These are phyloP conservation scores for Drosophila tani DNA, from an alignment of 1,140 invertebrate species.

Conservation along the genomic window DNA sequence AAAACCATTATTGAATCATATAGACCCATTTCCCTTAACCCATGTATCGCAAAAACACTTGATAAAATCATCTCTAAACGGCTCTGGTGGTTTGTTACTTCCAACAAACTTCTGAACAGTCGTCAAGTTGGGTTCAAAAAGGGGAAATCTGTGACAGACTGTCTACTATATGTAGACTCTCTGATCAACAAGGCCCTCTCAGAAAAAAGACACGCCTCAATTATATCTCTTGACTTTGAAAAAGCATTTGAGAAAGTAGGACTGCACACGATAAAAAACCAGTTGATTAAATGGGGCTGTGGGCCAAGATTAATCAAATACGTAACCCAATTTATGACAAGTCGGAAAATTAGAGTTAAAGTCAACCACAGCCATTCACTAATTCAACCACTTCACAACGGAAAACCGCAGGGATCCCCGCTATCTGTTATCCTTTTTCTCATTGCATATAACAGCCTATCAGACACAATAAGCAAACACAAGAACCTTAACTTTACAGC, in stretches of 20 bases:
- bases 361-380: background rate
- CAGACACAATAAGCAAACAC: no score
- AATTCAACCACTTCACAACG: no score
- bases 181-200: background rate
- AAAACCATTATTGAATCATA: background rate
- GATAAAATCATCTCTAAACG: background rate
- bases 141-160: conserved; percentile 10
- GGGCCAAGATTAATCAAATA: background rate
- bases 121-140: conserved; percentile 6
- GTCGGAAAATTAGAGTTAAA: background rate
- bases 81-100: background rate
- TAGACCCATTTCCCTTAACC: background rate
- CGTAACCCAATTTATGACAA: background rate
- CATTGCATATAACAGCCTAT: no score
- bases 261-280: background rate
- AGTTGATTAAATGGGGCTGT: background rate
- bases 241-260: conserved; percentile 1
- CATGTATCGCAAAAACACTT: background rate
- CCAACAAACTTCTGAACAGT: conserved; percentile 5
- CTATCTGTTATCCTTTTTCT: no score
- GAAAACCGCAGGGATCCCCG: no score
- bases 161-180: conserved; percentile 3
- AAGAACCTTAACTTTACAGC: no score
- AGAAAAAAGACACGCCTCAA: background rate
- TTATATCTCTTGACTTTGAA: conserved; percentile 1